phyloP scores from a whole-genome alignment of 2,113 vertebrate species.

The Zapornia atra region DNA sequence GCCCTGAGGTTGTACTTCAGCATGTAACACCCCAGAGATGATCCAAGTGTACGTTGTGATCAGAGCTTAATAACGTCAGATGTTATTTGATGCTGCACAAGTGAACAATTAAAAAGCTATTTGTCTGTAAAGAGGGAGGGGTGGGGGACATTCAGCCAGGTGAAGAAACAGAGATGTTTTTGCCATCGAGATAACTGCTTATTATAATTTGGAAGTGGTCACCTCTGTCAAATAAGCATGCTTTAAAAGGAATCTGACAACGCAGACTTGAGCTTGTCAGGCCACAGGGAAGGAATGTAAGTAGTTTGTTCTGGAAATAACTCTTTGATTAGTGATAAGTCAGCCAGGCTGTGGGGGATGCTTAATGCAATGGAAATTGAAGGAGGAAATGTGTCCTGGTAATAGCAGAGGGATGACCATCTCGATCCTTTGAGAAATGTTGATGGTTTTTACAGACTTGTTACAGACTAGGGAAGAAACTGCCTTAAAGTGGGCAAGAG shows the following conservation, averaged over 20 bases:
- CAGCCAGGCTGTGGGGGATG: background rate
- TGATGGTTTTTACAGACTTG: conserved; percentile 20
- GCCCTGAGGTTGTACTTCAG: background rate
- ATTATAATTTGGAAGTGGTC: background rate
- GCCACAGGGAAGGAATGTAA: background rate
- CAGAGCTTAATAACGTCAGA: background rate
- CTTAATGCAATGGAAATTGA: background rate
- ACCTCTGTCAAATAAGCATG: background rate
- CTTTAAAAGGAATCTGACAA: background rate
- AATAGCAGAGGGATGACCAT: background rate
- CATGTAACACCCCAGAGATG: background rate
- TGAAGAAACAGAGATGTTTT: background rate
- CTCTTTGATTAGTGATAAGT: background rate
- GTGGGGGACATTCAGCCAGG: background rate
- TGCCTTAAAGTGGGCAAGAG: background rate
- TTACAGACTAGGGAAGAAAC: background rate
- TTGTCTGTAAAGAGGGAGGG: background rate
- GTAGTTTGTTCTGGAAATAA: background rate
- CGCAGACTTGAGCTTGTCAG: background rate
- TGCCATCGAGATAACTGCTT: background rate
- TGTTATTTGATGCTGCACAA: background rate
- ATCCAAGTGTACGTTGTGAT: background rate
- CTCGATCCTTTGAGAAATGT: background rate
- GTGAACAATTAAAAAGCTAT: background rate
- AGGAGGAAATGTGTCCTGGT: background rate